A percentile compares a stretch with the other conserved stretches of the same genome.
These are phyloP conservation scores for Stenolophus ochropezus DNA, from an alignment of 2,888 invertebrate species.

Conservation along the genomic window DNA sequence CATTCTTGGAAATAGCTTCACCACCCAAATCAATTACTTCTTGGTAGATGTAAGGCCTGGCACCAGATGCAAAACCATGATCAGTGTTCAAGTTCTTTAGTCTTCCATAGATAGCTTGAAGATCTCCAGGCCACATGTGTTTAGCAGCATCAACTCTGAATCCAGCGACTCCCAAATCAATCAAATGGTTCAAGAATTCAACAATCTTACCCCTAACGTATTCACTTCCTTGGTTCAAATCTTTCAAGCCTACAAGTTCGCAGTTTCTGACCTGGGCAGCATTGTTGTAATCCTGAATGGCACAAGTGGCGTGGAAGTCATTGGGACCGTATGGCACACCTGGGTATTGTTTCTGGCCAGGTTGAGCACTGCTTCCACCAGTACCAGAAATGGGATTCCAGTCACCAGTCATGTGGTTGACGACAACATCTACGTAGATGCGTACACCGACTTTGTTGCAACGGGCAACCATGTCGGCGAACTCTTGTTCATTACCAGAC, in stretches of 20 bases:
- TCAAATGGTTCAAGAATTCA: conserved; percentile 77
- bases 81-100: conserved; percentile 78
- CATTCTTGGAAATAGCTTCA: conserved; percentile 72
- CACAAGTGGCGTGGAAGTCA: conserved; percentile 83
- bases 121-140: conserved; percentile 83
- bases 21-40: conserved; percentile 83
- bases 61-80: conserved; percentile 79
- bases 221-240: conserved; percentile 80
- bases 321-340: conserved; percentile 79
- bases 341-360: conserved; percentile 72
- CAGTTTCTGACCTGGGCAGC: conserved; percentile 76
- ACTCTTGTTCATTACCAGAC: conserved; percentile 84
- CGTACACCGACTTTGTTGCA: conserved; percentile 88
- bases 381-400: conserved; percentile 74
- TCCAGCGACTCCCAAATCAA: not conserved
- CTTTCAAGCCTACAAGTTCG: conserved; percentile 79
- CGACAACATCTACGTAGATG: conserved; percentile 83
- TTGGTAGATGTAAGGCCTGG: conserved; percentile 83
- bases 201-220: conserved; percentile 81
- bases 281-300: conserved; percentile 81
- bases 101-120: conserved; percentile 80
- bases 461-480: conserved; percentile 84
- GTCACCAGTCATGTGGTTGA: conserved; percentile 85
- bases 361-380: conserved; percentile 76
- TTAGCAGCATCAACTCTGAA: not conserved